Percentiles rank a stretch among this genome's conserved stretches.
Evolutionary conservation across 2,888 invertebrate species (phyloP).

Genomic region (Pandemis heparana): DNA sequence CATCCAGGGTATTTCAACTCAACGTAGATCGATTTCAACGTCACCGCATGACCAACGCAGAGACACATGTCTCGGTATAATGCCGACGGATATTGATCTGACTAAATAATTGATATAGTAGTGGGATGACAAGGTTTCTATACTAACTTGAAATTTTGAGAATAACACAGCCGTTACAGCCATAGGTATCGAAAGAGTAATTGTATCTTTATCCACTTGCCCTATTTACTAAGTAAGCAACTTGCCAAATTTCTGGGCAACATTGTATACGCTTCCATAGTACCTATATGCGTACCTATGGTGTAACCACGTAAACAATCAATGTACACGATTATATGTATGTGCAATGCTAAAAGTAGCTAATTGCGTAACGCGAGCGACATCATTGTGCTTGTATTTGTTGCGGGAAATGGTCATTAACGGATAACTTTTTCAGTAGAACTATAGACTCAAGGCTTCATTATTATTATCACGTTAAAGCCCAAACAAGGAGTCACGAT

Average conservation of each 20-base stretch:
- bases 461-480: neutral
- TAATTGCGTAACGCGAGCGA: conserved; percentile 29
- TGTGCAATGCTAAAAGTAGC: conserved; percentile 16
- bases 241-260: conserved; percentile 15
- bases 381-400: conserved; percentile 7
- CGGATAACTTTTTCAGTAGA: conserved; percentile 8
- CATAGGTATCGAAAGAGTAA: too few relatives aligned
- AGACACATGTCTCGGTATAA: too few relatives aligned
- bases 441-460: neutral
- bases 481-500: neutral
- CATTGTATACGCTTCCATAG: neutral
- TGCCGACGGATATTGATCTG: too few relatives aligned
- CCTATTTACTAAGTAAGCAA: conserved; percentile 12
- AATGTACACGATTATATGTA: neutral
- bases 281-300: neutral
- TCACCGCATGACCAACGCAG: too few relatives aligned
- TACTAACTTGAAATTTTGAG: too few relatives aligned
- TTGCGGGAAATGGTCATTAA: conserved; percentile 28
- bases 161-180: too few relatives aligned
- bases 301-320: conserved; percentile 3
- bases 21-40: too few relatives aligned
- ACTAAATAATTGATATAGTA: too few relatives aligned
- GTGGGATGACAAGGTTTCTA: too few relatives aligned
- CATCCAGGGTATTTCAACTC: too few relatives aligned
- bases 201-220: neutral